Percentiles rank a stretch among this genome's conserved stretches.
Conservation (phyloP, 92 coral and sea anemone species). For the Micromussa lordhowensis region DNA sequence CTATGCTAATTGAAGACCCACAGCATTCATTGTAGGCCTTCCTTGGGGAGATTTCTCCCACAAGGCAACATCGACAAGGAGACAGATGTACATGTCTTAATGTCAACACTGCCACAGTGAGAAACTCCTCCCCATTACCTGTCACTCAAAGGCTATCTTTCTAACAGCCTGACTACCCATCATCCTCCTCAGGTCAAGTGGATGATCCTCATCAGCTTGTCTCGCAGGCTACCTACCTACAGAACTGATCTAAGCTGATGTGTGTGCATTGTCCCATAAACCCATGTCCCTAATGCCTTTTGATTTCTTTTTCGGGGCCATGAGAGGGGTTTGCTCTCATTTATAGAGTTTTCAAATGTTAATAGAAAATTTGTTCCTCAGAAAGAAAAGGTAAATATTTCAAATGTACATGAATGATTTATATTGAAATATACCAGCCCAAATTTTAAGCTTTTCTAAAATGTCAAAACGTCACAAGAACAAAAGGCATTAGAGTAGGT, state of each 20-base stretch:
- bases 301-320: too few relatives aligned
- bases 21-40: not conserved
- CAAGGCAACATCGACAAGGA: not conserved
- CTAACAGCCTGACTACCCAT: not conserved
- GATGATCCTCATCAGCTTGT: not conserved
- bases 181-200: not conserved
- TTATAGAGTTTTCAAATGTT: not conserved
- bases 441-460: not conserved
- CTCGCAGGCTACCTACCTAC: not conserved
- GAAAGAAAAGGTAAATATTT: not conserved
- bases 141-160: not conserved
- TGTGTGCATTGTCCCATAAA: constrained; percentile 5
- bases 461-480: not conserved
- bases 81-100: not conserved
- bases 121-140: not conserved
- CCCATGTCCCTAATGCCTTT: not conserved
- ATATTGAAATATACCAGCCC: not conserved
- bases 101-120: not conserved
- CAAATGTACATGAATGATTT: too few relatives aligned
- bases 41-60: not conserved
- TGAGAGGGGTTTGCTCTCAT: not conserved
- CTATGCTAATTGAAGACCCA: not conserved
- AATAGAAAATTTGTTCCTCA: too few relatives aligned
- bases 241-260: not conserved
- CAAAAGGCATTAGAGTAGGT: not conserved